phyloP scores from a whole-genome alignment of 30 jellyfish, hydroid and myxozoan genomes.

The Cassiopea xamachana region DNA sequence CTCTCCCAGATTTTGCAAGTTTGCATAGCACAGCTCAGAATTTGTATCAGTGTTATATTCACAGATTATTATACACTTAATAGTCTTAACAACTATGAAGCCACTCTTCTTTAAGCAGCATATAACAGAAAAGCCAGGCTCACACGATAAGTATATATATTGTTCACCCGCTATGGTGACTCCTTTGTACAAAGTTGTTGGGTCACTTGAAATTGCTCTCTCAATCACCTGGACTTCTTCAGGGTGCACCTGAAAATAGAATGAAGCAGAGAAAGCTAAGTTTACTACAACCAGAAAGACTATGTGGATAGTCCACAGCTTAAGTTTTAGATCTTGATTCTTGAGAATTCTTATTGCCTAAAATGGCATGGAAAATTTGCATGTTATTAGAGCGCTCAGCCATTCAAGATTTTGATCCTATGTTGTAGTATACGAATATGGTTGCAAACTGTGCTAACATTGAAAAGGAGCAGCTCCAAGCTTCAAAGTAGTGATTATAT shows the following conservation, averaged over 20 bases:
- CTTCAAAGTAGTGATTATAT: too few species aligned
- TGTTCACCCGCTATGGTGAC: conserved; percentile 55
- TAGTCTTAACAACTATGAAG: conserved; percentile 52
- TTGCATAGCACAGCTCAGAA: conserved; percentile 67
- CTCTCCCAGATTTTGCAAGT: conserved; percentile 59
- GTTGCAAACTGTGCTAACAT: too few species aligned
- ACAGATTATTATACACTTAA: conserved; percentile 55
- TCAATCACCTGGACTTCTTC: conserved; percentile 54
- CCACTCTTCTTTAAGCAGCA: conserved; percentile 66
- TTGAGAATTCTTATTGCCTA: too few species aligned
- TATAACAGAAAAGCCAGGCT: conserved; percentile 69
- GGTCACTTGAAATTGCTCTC: conserved; percentile 62
- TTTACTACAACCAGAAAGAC: too few species aligned
- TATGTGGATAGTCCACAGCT: too few species aligned
- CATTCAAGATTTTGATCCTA: too few species aligned
- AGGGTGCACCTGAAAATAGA: conserved; percentile 39
- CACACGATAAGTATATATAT: conserved; percentile 60
- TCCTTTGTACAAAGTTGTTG: conserved; percentile 67
- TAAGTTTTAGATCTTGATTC: too few species aligned
- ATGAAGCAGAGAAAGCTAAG: not conserved
- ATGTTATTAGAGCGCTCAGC: too few species aligned
- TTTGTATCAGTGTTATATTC: conserved; percentile 54
- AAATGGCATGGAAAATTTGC: too few species aligned
- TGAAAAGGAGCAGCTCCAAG: too few species aligned
- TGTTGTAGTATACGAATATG: too few species aligned